phyloP scores from a whole-genome alignment of 2,888 invertebrate species.

The Diadegma fenestrale region DNA sequence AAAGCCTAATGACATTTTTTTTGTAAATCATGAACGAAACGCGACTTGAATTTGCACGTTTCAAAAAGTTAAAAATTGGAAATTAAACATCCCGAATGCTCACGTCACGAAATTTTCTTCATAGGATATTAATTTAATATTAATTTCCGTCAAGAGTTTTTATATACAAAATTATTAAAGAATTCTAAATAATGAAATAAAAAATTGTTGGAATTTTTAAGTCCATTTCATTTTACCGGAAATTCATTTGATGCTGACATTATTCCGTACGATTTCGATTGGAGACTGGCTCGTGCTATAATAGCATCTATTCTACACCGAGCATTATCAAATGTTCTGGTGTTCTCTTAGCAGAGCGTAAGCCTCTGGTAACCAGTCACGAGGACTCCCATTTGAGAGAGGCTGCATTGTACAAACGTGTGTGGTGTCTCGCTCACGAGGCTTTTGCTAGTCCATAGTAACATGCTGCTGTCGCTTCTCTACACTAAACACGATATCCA shows the following conservation, averaged over 20 bases:
- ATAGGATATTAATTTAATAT: too few relatives aligned
- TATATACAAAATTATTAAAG: too few relatives aligned
- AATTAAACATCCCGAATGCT: too few relatives aligned
- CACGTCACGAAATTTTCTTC: too few relatives aligned
- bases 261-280: background rate
- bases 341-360: constrained; percentile 51
- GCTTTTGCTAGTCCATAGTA: constrained; percentile 44
- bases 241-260: background rate
- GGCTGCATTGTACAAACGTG: constrained; percentile 64
- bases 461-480: constrained; percentile 61
- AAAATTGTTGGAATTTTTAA: background rate
- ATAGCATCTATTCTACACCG: constrained; percentile 44
- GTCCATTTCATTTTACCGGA: background rate
- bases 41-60: too few relatives aligned
- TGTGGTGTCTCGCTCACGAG: constrained; percentile 47
- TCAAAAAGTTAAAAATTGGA: too few relatives aligned
- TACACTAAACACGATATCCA: constrained; percentile 22
- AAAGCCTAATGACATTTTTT: too few relatives aligned
- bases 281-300: constrained; percentile 7
- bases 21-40: too few relatives aligned
- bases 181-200: too few relatives aligned
- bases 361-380: constrained; percentile 68
- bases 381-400: constrained; percentile 67
- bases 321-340: constrained; percentile 43
- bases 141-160: too few relatives aligned